Percentiles rank a stretch among this genome's conserved stretches.
phyloP scores from a whole-genome alignment of 2,888 invertebrate species.

The Heliothis peltigera region DNA sequence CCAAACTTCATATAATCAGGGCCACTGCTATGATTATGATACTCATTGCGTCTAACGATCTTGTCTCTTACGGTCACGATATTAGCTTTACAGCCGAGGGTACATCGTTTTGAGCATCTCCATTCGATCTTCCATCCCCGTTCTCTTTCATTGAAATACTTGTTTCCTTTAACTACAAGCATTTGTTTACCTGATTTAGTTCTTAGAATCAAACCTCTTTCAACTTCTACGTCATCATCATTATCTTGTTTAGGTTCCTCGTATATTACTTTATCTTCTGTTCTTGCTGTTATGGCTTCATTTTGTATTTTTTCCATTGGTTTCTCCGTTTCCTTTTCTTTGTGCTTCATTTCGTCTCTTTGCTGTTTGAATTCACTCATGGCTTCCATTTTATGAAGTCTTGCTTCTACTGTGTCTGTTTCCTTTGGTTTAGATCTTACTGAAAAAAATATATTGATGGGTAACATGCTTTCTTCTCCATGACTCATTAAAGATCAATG shows the following conservation, averaged over 20 bases:
- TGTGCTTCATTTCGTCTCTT: not conserved
- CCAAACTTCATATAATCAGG: constrained; percentile 8
- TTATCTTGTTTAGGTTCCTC: constrained; percentile 7
- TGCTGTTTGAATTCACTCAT: not conserved
- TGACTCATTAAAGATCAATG: too few species aligned
- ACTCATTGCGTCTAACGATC: constrained; percentile 49
- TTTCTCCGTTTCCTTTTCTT: not conserved
- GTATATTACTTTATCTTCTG: not conserved
- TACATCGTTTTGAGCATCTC: constrained; percentile 47
- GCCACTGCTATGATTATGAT: constrained; percentile 36
- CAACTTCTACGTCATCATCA: constrained; percentile 26
- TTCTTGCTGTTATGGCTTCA: not conserved
- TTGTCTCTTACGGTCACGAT: constrained; percentile 60
- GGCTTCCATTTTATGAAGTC: too few species aligned
- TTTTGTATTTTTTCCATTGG: not conserved
- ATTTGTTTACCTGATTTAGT: constrained; percentile 27
- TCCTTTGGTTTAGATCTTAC: too few species aligned
- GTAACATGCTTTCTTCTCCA: too few species aligned
- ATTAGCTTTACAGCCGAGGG: constrained; percentile 51
- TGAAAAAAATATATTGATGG: too few species aligned
- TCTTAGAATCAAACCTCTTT: constrained; percentile 33
- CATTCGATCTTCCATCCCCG: constrained; percentile 49
- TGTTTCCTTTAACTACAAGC: constrained; percentile 53
- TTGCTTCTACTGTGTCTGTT: too few species aligned
- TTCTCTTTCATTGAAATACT: constrained; percentile 47